phyloP scores from a whole-genome alignment of 2,113 vertebrate species.

The Gnathonemus longibarbis region DNA sequence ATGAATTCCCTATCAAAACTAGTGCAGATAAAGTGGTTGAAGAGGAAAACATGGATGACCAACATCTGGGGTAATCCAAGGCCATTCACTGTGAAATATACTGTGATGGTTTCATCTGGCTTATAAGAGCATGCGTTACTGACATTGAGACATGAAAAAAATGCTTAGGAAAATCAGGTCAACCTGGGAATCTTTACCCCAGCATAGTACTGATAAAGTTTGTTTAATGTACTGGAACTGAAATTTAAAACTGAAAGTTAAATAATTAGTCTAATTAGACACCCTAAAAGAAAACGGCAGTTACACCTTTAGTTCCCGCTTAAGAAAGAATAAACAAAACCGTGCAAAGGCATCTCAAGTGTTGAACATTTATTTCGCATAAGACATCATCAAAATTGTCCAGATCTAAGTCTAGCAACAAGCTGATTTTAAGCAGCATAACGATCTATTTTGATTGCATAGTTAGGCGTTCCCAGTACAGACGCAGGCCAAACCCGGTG shows the following conservation, averaged over 20 bases:
- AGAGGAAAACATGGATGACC: not conserved
- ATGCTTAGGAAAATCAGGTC: not conserved
- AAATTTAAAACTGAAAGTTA: not conserved
- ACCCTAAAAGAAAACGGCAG: not conserved
- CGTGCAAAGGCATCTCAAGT: not conserved
- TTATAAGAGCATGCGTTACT: not conserved
- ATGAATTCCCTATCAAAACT: not conserved
- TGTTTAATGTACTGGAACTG: not conserved
- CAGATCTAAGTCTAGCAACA: not conserved
- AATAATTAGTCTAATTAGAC: not conserved
- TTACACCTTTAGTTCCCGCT: not conserved
- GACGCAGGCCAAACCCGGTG: not conserved
- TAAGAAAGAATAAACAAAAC: not conserved
- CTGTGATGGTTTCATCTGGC: not conserved
- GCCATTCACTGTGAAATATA: not conserved
- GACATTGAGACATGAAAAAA: not conserved
- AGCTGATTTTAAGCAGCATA: not conserved
- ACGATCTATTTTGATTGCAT: not conserved
- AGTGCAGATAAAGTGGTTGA: not conserved
- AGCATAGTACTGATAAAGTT: not conserved
- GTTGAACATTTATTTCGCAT: not conserved
- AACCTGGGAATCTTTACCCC: not conserved
- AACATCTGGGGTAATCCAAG: not conserved
- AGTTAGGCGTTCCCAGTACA: slow-evolving; percentile 6
- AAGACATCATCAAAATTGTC: not conserved